Evolutionary conservation across 2,888 invertebrate species (phyloP), one percentile per base, ranked within the genome.

Genomic region (Napeogenes inachia): DNA sequence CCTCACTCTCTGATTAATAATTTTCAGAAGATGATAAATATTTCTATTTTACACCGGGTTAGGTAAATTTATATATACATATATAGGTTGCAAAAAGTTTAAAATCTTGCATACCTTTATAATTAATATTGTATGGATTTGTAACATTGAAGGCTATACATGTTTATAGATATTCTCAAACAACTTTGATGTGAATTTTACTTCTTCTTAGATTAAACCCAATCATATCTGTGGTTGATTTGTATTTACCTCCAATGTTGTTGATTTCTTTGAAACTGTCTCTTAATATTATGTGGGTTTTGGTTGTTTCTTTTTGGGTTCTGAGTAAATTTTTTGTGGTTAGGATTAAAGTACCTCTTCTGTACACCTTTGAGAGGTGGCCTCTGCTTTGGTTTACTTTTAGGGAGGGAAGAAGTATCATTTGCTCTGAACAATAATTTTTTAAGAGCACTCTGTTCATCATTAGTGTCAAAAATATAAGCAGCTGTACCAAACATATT

Each of bases 391-490:
- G 21, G 30, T 50, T 30, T 50, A 50, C 50, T 50, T 10, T 1
- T n/a, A 12, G 50, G 42, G 42, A 42, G 3, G 2, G 50, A 30
- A 1, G 21, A 35, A 10, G 10, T 8, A 4, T 38, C 42, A 12
- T n/a, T 13, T 13, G 57, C 54, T 42, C 30, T 57, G 13, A 54
- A 53, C 1, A 69, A 46, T 50, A 67, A 45, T 30, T 47, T 53
- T 57, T 47, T 46, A 2, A 69, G 61, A 30, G 61, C 59, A 13
- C 10, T 32, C 0, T 13, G 53, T 13, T 63, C 60, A 45, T 58
- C 57, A 21, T 57, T 64, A 1, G 63, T 67, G 33, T 68, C 63
- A 64, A 65, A 75, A 10, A 69, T 56, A 0, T 59, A 53, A 1
- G 67, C 62, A 0, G 70, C 71, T 6, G 45, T 60, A n/a, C 57